These are phyloP conservation scores for Acanthurus leucopareius DNA, from an alignment of 2,797 vertebrate species.

Conservation along the genomic window DNA sequence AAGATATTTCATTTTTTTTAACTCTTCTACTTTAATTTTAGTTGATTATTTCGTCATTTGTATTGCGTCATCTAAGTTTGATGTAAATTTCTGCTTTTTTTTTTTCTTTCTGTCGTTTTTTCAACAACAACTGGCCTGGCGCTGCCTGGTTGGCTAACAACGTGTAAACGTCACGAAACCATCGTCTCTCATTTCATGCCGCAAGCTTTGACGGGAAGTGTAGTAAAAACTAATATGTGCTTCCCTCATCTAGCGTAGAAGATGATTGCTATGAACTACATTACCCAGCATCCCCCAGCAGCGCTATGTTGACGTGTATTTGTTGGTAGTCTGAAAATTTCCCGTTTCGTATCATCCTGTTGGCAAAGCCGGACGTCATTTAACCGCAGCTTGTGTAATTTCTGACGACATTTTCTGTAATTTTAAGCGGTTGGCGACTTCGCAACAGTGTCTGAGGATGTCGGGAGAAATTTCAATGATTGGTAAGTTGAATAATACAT, in stretches of 20 bases:
- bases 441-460: constrained; percentile 66
- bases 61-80: background rate
- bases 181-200: accelerated
- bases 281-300: constrained; percentile 65
- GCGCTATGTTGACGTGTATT: constrained; percentile 81
- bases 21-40: background rate
- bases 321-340: constrained; percentile 29
- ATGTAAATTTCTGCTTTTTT: background rate
- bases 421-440: background rate
- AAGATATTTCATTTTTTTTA: background rate
- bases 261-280: constrained; percentile 61
- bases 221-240: constrained; percentile 22
- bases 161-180: background rate
- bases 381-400: background rate
- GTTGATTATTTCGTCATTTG: background rate
- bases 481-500: constrained; percentile 74
- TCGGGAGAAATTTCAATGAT: constrained; percentile 85
- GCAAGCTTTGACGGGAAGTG: constrained; percentile 59
- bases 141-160: constrained; percentile 46
- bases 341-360: constrained; percentile 5
- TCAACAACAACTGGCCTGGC: background rate
- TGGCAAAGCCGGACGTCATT: background rate
- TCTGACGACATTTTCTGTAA: constrained; percentile 9
- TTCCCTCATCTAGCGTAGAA: accelerated
- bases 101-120: background rate